Percentiles rank a stretch among this genome's conserved stretches.
Evolutionary conservation across 1,140 invertebrate genomes (phyloP).

Genomic region (Bacillus rossius): DNA sequence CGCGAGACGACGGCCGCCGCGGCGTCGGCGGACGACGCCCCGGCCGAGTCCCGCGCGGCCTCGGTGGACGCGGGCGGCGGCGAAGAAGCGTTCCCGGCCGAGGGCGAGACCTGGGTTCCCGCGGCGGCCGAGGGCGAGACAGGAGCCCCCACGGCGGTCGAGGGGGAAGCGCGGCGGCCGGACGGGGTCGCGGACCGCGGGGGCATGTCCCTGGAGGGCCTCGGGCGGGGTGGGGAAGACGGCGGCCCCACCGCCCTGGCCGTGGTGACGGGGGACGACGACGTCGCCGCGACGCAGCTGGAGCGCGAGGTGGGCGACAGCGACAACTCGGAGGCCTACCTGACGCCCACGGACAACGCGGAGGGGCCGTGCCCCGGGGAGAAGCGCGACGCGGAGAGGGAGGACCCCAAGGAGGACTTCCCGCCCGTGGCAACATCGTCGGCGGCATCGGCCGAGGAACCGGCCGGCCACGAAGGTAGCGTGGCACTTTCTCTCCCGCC

Average conservation of each 20-base stretch:
- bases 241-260: no score
- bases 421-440: no score
- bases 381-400: slow-evolving; percentile 15
- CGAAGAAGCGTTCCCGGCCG: not conserved
- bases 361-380: slow-evolving; percentile 3
- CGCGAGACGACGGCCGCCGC: no score
- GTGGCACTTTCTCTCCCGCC: no score
- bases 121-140: not conserved
- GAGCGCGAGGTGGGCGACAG: slow-evolving; percentile 40
- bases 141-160: not conserved
- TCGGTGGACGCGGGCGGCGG: not conserved
- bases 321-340: slow-evolving; percentile 54
- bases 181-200: not conserved
- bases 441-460: no score
- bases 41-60: not conserved
- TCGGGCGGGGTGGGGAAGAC: no score
- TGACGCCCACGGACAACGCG: slow-evolving; percentile 50
- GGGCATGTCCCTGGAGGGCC: no score
- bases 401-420: slow-evolving; percentile 5
- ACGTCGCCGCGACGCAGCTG: slow-evolving; percentile 22
- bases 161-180: not conserved
- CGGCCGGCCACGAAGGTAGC: no score
- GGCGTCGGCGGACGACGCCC: no score
- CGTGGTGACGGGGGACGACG: not conserved
- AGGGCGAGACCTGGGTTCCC: not conserved